phyloP scores from a whole-genome alignment of 2,888 invertebrate species.

The Cheilosia vernalis region DNA sequence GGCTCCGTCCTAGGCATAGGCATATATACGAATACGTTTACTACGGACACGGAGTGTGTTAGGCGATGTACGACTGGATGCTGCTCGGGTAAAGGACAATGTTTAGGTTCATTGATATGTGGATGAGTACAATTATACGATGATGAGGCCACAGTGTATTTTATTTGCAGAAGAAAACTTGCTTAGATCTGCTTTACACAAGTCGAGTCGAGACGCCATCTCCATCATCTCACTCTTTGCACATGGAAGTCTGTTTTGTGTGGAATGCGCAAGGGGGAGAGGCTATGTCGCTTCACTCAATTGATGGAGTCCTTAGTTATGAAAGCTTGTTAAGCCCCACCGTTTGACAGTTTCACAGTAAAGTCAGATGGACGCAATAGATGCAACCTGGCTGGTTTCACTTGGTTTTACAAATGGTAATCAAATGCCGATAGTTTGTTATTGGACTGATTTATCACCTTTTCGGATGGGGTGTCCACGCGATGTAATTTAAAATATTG shows the following conservation, averaged over 20 bases:
- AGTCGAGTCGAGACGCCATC: conserved; percentile 21
- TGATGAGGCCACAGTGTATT: conserved; percentile 40
- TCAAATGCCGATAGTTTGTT: too few species aligned
- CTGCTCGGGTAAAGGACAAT: conserved; percentile 64
- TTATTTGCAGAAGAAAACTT: conserved; percentile 24
- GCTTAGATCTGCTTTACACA: conserved; percentile 9
- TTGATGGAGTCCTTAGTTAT: neutral
- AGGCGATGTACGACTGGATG: conserved; percentile 29
- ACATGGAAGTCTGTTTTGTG: neutral
- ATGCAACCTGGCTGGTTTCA: neutral
- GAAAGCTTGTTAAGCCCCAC: neutral
- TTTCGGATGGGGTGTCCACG: too few species aligned
- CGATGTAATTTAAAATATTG: too few species aligned
- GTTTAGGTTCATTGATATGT: conserved; percentile 60
- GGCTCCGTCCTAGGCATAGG: conserved; percentile 48
- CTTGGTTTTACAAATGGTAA: too few species aligned
- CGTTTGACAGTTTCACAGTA: neutral
- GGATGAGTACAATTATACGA: conserved; percentile 68
- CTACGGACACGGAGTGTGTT: conserved; percentile 23
- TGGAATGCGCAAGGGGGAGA: neutral
- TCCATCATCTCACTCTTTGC: neutral
- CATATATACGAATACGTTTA: neutral
- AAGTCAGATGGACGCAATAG: neutral
- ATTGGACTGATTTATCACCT: too few species aligned
- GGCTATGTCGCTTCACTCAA: neutral